Conservation (phyloP, 2,797 vertebrate species). For the Emys orbicularis region DNA sequence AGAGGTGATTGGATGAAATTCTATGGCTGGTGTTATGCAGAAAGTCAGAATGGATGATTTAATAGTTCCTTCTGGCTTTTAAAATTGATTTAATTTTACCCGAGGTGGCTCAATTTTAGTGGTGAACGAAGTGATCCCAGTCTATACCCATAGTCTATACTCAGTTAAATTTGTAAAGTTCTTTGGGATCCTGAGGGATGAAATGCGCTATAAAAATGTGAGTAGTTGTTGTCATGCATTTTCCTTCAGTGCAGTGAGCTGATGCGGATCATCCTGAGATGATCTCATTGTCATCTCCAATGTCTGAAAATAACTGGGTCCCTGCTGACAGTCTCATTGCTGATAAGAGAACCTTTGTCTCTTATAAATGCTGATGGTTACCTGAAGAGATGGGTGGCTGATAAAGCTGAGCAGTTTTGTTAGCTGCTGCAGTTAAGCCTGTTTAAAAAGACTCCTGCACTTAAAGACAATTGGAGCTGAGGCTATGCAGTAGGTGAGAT, state of each 20-base stretch:
- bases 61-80: background rate
- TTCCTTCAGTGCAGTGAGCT: background rate
- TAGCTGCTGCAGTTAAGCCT: background rate
- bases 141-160: background rate
- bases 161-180: background rate
- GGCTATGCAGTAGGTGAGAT: background rate
- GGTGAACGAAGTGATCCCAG: background rate
- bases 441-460: background rate
- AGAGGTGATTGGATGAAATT: background rate
- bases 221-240: background rate
- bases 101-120: background rate
- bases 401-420: background rate
- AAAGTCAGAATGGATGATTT: background rate
- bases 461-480: background rate
- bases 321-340: background rate
- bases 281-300: background rate
- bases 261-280: background rate
- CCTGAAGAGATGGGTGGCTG: background rate
- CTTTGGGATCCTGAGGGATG: background rate
- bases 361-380: background rate
- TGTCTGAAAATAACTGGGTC: background rate
- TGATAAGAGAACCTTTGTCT: background rate
- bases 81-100: background rate
- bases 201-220: background rate
- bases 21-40: background rate